Evolutionary conservation across 2,797 vertebrate species (phyloP).

Genomic region (Tarsius wallacei): DNA sequence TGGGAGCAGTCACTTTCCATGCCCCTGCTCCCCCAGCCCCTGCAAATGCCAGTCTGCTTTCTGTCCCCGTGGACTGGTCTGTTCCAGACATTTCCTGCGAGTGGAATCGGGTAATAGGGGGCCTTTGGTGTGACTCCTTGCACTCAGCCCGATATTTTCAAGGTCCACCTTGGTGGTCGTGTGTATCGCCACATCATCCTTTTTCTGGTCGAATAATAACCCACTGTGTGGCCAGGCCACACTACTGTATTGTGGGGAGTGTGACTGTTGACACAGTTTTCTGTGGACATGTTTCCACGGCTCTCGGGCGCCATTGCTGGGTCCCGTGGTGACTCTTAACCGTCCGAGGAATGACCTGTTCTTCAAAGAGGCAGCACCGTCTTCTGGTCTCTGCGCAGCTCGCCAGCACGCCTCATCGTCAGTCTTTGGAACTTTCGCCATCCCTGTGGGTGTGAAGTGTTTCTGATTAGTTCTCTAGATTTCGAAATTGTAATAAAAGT

Average conservation of each 20-base stretch:
- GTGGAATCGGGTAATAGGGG: not conserved
- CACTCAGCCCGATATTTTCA: not conserved
- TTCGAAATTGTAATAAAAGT: conserved; percentile 49
- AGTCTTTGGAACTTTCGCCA: not conserved
- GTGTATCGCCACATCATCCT: not conserved
- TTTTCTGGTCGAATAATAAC: not conserved
- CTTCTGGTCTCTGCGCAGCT: not conserved
- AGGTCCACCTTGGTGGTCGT: not conserved
- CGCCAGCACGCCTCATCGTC: not conserved
- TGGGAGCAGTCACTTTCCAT: not conserved
- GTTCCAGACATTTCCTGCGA: not conserved
- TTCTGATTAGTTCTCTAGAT: conserved; percentile 40
- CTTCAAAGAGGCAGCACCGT: not conserved
- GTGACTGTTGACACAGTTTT: not conserved
- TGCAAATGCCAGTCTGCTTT: not conserved
- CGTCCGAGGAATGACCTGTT: not conserved
- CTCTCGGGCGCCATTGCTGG: not conserved
- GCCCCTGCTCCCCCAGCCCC: not conserved
- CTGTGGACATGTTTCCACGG: not conserved
- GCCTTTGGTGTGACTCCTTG: not conserved
- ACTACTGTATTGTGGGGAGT: not conserved
- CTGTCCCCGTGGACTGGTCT: not conserved
- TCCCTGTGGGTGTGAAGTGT: not conserved
- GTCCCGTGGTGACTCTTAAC: not conserved
- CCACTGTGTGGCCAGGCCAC: rapidly evolving